Conservation (phyloP, 1,140 invertebrate genomes). For the Piezodorus guildinii region DNA sequence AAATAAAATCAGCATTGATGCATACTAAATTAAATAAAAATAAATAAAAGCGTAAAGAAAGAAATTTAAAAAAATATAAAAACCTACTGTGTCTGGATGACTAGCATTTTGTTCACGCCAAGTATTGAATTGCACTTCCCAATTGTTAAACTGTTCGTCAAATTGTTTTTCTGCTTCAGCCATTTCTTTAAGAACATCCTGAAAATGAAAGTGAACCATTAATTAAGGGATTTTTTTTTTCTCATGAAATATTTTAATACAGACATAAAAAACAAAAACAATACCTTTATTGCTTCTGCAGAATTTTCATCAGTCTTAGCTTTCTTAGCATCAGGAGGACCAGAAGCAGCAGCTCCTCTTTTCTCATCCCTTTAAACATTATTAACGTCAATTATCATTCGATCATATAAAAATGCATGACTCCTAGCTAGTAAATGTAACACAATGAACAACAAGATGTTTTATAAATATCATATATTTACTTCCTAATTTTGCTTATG, state of each 20-base stretch:
- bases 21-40: no score
- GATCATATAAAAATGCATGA: no score
- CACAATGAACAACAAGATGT: no score
- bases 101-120: slow-evolving; percentile 75
- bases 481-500: no score
- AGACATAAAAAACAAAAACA: background rate
- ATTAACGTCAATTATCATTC: no score
- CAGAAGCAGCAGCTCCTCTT: slow-evolving; percentile 21
- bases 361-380: slow-evolving; percentile 12
- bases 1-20: no score
- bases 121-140: slow-evolving; percentile 72
- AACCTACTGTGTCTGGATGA: slow-evolving; percentile 63
- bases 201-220: background rate
- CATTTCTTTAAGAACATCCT: slow-evolving; percentile 36
- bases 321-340: slow-evolving; percentile 27
- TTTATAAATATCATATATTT: no score
- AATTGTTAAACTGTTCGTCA: slow-evolving; percentile 68
- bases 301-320: slow-evolving; percentile 16
- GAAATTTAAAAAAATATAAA: background rate
- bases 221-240: background rate
- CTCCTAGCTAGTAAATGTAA: no score
- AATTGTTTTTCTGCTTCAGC: slow-evolving; percentile 64
- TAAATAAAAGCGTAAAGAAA: no score
- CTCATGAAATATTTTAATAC: background rate
- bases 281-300: background rate